phyloP scores from a whole-genome alignment of 2,888 invertebrate genomes.

The Noctua comes region DNA sequence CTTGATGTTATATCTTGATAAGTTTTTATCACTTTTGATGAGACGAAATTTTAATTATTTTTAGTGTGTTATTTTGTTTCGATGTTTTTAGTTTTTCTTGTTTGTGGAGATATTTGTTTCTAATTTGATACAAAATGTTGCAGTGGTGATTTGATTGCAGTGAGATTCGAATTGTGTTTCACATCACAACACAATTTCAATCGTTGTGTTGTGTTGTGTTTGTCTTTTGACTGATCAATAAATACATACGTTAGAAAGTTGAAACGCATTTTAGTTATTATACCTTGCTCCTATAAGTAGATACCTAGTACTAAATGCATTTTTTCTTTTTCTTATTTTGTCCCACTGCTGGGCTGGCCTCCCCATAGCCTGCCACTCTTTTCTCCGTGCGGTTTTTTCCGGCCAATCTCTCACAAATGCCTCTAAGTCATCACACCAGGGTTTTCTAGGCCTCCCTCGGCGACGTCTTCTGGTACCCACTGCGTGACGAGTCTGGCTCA shows the following conservation, averaged over 20 bases:
- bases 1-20: conserved; percentile 55
- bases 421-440: not conserved
- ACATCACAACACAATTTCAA: too few species aligned
- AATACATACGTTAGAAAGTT: not conserved
- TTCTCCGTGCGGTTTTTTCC: too few species aligned
- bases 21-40: conserved; percentile 48
- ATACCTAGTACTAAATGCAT: too few species aligned
- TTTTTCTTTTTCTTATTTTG: too few species aligned
- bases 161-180: not conserved
- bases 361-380: too few species aligned
- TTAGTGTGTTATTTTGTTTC: conserved; percentile 32
- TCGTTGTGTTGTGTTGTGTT: not conserved
- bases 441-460: not conserved
- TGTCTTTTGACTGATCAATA: not conserved
- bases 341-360: not conserved
- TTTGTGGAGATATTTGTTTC: not conserved
- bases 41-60: conserved; percentile 32
- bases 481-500: not conserved
- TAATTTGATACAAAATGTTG: not conserved
- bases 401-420: not conserved
- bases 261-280: not conserved
- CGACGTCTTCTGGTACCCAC: not conserved
- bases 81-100: conserved; percentile 17
- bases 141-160: not conserved
- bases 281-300: not conserved